Conservation (phyloP, 2,888 invertebrate species). For the Lottia scabra region DNA sequence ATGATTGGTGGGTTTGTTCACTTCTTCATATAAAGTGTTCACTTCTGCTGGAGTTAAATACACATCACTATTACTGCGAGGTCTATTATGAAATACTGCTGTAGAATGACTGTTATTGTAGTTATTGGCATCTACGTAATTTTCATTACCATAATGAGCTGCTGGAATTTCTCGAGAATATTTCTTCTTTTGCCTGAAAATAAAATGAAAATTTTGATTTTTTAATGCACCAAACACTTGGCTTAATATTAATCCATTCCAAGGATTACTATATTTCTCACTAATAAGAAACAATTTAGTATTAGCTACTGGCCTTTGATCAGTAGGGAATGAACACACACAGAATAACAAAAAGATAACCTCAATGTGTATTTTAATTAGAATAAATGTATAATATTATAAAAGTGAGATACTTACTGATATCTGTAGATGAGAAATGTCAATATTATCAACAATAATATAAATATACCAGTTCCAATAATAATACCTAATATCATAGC, state of each 20-base stretch:
- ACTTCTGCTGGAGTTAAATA: slow-evolving; percentile 48
- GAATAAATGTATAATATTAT: too few relatives aligned
- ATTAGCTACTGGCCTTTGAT: too few relatives aligned
- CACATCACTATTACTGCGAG: slow-evolving; percentile 42
- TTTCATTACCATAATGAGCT: slow-evolving; percentile 33
- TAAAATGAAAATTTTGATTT: not conserved
- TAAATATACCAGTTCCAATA: slow-evolving; percentile 24
- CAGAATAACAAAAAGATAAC: too few relatives aligned
- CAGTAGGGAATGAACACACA: too few relatives aligned
- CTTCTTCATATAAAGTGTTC: slow-evolving; percentile 43
- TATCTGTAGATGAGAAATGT: slow-evolving; percentile 30
- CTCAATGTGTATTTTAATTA: too few relatives aligned
- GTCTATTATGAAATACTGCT: not conserved
- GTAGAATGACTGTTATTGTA: slow-evolving; percentile 18
- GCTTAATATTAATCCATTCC: too few relatives aligned
- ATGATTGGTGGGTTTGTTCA: slow-evolving; percentile 39
- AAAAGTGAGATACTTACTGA: slow-evolving; percentile 34
- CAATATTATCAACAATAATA: slow-evolving; percentile 21
- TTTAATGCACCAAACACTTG: too few relatives aligned
- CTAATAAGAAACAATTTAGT: too few relatives aligned
- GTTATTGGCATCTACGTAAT: slow-evolving; percentile 26
- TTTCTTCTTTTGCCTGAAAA: slow-evolving; percentile 39
- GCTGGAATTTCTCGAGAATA: slow-evolving; percentile 17
- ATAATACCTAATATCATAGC: slow-evolving; percentile 30
- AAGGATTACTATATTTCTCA: too few relatives aligned